Evolutionary conservation across 1,140 invertebrate genomes (phyloP).

Genomic region (Trachymyrmex septentrionalis): DNA sequence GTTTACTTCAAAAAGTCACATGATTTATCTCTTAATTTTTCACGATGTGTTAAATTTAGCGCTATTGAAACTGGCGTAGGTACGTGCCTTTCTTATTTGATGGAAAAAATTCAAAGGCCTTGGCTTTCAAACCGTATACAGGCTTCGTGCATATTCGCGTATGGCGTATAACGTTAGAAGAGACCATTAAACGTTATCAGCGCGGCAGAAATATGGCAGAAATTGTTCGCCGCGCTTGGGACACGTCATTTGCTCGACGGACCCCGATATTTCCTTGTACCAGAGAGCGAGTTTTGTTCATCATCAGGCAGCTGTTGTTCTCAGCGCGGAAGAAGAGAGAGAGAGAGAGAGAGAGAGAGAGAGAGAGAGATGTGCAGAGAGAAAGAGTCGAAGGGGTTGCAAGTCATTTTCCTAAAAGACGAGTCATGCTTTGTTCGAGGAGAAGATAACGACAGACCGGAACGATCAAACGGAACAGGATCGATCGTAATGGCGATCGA

Average conservation of each 20-base stretch:
- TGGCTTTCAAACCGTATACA: background rate
- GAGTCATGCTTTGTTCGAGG: conserved; percentile 71
- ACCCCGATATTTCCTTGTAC: conserved; percentile 27
- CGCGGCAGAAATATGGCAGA: background rate
- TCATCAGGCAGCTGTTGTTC: conserved; percentile 53
- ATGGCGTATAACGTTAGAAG: background rate
- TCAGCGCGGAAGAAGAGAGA: conserved; percentile 55
- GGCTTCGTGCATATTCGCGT: background rate
- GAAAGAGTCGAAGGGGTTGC: conserved; percentile 58
- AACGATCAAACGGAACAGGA: conserved; percentile 63
- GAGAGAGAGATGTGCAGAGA: background rate
- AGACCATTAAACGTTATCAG: conserved; percentile 25
- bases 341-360: conserved; percentile 41
- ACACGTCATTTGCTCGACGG: conserved; percentile 16
- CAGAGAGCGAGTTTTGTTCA: conserved; percentile 40
- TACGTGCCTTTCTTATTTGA: background rate
- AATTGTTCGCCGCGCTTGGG: background rate
- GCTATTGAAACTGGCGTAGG: background rate
- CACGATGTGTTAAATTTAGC: background rate
- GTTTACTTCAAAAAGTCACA: background rate
- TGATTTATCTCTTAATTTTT: conserved; percentile 3
- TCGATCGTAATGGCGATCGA: conserved; percentile 43
- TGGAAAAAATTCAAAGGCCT: conserved; percentile 7
- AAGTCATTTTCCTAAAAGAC: conserved; percentile 56
- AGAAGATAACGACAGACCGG: conserved; percentile 59